These are phyloP conservation scores for Rhabdomys pumilio DNA, from an alignment of 2,797 vertebrate genomes.

Conservation along the genomic window DNA sequence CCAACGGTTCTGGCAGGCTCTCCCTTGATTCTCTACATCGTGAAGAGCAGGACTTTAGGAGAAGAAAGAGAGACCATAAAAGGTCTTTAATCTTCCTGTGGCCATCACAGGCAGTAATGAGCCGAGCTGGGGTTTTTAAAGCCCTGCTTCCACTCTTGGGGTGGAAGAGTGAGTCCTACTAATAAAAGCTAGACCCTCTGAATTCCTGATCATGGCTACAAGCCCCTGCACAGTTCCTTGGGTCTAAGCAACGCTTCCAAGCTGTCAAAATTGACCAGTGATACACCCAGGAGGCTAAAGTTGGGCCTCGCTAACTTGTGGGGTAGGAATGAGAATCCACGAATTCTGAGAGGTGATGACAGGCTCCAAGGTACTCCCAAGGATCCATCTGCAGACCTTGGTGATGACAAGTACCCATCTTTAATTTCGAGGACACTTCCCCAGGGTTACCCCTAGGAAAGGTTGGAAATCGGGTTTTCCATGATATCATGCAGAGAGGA, in stretches of 20 bases:
- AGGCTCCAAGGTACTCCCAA: not conserved
- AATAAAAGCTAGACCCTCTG: not conserved
- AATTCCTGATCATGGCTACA: not conserved
- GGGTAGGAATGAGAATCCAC: not conserved
- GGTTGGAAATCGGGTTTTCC: not conserved
- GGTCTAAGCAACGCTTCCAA: not conserved
- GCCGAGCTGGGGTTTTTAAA: not conserved
- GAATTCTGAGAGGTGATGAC: not conserved
- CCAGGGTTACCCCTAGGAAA: not conserved
- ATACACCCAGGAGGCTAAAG: not conserved
- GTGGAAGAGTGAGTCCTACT: not conserved
- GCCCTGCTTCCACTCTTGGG: not conserved
- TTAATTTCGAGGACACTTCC: not conserved
- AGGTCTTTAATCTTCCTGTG: fast-evolving
- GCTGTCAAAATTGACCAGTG: too few relatives aligned
- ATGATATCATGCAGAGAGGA: not conserved
- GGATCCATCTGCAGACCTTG: not conserved
- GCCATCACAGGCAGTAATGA: not conserved
- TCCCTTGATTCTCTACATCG: not conserved
- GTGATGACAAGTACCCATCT: not conserved
- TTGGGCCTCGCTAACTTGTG: not conserved
- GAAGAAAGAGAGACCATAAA: not conserved
- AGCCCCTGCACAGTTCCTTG: not conserved
- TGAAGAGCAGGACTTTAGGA: not conserved
- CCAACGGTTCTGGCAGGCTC: not conserved